phyloP scores from a whole-genome alignment of 2,888 invertebrate species.

The Andrena bucephala region DNA sequence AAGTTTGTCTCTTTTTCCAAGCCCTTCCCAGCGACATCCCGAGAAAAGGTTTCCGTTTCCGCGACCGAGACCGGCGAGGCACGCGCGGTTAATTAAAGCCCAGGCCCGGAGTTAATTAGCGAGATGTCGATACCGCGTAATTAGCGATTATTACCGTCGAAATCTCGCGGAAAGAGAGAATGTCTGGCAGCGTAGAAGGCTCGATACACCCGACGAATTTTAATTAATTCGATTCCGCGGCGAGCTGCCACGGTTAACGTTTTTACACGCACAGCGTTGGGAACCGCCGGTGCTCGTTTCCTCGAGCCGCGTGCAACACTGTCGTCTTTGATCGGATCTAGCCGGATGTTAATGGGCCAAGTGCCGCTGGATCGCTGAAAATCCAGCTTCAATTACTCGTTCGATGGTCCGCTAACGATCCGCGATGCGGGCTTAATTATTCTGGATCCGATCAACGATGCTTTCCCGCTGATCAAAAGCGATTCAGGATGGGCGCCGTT shows the following conservation, averaged over 20 bases:
- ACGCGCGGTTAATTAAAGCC: constrained; percentile 71
- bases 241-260: constrained; percentile 26
- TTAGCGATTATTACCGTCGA: constrained; percentile 73
- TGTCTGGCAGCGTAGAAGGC: constrained; percentile 37
- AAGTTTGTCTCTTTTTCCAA: background rate
- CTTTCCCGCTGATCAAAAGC: constrained; percentile 57
- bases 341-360: constrained; percentile 40
- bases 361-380: constrained; percentile 5
- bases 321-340: constrained; percentile 39
- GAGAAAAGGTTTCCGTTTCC: constrained; percentile 57
- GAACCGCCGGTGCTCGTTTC: constrained; percentile 7
- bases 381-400: constrained; percentile 25
- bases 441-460: constrained; percentile 49
- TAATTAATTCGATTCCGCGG: constrained; percentile 66
- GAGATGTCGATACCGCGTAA: constrained; percentile 71
- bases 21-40: background rate
- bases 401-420: constrained; percentile 49
- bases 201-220: constrained; percentile 49
- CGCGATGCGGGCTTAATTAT: constrained; percentile 51
- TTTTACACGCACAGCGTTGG: background rate
- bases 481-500: constrained; percentile 26
- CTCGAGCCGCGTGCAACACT: background rate
- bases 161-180: constrained; percentile 67
- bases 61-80: constrained; percentile 36
- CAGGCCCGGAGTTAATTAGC: constrained; percentile 68